Percentiles rank a stretch among this genome's conserved stretches.
Evolutionary conservation across 1,140 invertebrate genomes (phyloP).

Genomic region (Cotesia glomerata): DNA sequence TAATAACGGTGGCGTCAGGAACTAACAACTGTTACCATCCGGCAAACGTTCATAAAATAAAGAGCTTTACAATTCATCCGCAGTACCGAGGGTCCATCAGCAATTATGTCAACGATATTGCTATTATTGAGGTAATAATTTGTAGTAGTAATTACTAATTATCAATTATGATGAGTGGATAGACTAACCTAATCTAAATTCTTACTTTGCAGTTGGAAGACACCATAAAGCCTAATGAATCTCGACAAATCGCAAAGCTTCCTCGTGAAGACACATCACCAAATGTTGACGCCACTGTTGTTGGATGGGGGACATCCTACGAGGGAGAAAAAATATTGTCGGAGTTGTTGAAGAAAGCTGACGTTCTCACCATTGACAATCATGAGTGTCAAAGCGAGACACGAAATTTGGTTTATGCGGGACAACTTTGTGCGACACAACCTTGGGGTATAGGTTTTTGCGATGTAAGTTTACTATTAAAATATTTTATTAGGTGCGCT

Average conservation of each 20-base stretch:
- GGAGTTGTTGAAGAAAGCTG: neutral
- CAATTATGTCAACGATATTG: conserved; percentile 1
- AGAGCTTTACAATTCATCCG: neutral
- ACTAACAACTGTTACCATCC: neutral
- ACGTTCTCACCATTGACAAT: neutral
- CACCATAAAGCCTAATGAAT: neutral
- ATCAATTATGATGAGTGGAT: neutral
- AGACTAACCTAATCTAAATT: neutral
- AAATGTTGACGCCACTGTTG: neutral
- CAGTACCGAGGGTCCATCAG: neutral
- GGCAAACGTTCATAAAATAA: neutral
- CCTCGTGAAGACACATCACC: neutral
- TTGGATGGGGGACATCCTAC: neutral
- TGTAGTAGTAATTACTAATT: too few species aligned
- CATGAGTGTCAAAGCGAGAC: too few species aligned
- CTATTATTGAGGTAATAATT: neutral
- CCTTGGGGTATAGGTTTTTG: neutral
- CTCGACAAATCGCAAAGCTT: neutral
- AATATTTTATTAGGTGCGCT: neutral
- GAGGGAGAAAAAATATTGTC: neutral
- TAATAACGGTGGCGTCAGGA: neutral
- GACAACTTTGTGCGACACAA: neutral
- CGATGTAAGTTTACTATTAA: neutral
- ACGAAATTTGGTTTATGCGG: neutral
- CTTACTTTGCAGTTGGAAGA: neutral